Evolutionary conservation across 1,140 invertebrate genomes (phyloP).

Genomic region (Bathynomus jamesi): DNA sequence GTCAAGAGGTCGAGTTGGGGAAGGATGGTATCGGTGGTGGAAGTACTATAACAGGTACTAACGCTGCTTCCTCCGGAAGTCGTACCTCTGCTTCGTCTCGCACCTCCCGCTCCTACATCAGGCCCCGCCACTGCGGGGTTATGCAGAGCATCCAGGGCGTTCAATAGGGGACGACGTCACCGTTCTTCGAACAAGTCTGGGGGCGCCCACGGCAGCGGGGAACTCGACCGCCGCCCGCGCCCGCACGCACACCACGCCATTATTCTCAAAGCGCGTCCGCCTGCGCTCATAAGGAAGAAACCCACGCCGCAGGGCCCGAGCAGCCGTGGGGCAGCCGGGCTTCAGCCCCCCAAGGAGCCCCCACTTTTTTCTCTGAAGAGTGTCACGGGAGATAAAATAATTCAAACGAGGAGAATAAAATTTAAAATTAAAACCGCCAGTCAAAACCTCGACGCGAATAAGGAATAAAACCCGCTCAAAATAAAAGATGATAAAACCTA

Average conservation of each 20-base stretch:
- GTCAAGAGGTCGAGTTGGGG: not conserved
- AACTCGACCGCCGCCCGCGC: constrained; percentile 26
- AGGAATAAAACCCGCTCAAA: too few species aligned
- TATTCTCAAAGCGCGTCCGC: not conserved
- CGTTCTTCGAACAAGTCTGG: constrained; percentile 20
- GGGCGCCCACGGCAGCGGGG: constrained; percentile 23
- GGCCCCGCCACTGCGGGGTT: not conserved
- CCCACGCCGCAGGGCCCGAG: not conserved
- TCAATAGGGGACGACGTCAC: constrained; percentile 24
- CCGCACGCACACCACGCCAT: constrained; percentile 35
- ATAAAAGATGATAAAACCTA: too few species aligned
- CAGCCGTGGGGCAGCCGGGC: too few species aligned
- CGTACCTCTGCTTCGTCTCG: not conserved
- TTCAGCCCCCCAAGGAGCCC: too few species aligned
- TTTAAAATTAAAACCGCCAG: too few species aligned
- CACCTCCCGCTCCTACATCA: not conserved
- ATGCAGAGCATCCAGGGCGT: not conserved
- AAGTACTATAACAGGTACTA: not conserved
- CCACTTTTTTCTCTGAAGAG: too few species aligned
- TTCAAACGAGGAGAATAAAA: too few species aligned
- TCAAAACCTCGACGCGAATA: too few species aligned
- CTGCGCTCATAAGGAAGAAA: not conserved
- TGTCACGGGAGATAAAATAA: too few species aligned
- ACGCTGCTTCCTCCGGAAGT: not conserved
- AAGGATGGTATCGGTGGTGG: not conserved